Evolutionary conservation across 2,888 invertebrate genomes (phyloP).

Genomic region (Leptinotarsa juncta): DNA sequence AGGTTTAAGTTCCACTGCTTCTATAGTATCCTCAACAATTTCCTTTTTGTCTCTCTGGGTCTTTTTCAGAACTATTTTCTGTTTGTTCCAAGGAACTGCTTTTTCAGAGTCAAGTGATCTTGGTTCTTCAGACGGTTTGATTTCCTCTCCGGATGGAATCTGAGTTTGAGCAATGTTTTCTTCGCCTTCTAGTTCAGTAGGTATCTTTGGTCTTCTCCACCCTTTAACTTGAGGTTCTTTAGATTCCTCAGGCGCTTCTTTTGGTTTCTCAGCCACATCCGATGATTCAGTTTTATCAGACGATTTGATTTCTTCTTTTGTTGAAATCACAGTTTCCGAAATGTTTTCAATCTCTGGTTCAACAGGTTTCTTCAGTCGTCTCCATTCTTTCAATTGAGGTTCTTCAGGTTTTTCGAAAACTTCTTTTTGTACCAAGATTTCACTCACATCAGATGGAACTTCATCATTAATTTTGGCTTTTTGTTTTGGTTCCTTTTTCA

Average conservation of each 20-base stretch:
- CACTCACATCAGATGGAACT: neutral
- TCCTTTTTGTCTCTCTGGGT: slow-evolving; percentile 61
- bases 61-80: slow-evolving; percentile 69
- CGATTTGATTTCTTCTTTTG: too few species aligned
- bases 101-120: slow-evolving; percentile 58
- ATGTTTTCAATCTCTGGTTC: slow-evolving; percentile 1
- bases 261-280: too few species aligned
- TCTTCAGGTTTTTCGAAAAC: slow-evolving; percentile 56
- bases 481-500: neutral
- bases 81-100: slow-evolving; percentile 72
- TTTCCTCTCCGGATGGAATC: neutral
- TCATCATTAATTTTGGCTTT: neutral
- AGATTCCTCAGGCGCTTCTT: too few species aligned
- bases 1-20: slow-evolving; percentile 50
- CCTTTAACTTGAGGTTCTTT: too few species aligned
- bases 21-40: slow-evolving; percentile 54
- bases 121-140: slow-evolving; percentile 22
- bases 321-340: too few species aligned
- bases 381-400: slow-evolving; percentile 59
- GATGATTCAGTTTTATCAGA: too few species aligned
- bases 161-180: slow-evolving; percentile 15
- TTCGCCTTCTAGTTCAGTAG: neutral
- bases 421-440: neutral
- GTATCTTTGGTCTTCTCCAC: too few species aligned
- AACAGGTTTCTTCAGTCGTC: slow-evolving; percentile 38